Conservation (phyloP, 1,140 invertebrate genomes). For the Calephelis virginiensis region DNA sequence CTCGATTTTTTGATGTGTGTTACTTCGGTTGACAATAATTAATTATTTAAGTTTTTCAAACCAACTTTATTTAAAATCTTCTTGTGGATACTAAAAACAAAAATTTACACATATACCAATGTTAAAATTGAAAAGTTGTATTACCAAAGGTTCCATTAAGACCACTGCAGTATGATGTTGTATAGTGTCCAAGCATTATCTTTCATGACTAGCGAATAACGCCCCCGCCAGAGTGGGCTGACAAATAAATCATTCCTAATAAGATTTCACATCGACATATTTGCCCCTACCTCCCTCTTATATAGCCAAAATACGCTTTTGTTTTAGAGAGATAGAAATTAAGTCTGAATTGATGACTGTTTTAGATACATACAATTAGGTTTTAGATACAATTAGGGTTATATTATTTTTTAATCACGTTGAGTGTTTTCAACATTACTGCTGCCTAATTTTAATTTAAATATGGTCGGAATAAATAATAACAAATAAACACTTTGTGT, state of each 20-base stretch:
- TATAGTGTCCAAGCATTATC: slow-evolving; percentile 57
- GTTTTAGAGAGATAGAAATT: background rate
- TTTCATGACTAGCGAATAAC: slow-evolving; percentile 60
- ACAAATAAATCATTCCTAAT: slow-evolving; percentile 72
- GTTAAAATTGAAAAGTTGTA: no score
- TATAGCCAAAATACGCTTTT: slow-evolving; percentile 24
- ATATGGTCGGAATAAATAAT: no score
- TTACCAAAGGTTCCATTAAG: background rate
- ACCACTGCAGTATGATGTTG: background rate
- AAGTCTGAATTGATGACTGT: background rate
- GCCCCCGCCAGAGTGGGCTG: slow-evolving; percentile 49
- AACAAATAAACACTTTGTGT: no score
- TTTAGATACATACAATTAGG: no score
- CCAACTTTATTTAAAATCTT: no score
- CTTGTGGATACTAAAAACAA: background rate
- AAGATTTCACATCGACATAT: slow-evolving; percentile 64
- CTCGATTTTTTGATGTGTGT: background rate
- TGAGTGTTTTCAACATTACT: no score
- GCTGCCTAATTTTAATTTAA: no score
- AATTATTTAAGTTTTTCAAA: no score
- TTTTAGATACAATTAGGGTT: no score
- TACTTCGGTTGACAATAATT: no score
- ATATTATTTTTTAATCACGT: no score
- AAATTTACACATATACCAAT: background rate
- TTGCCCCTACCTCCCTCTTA: slow-evolving; percentile 40